Evolutionary conservation across 2,113 vertebrate species (phyloP), one percentile per base, ranked within the genome.

Genomic region (Dromas ardeola): DNA sequence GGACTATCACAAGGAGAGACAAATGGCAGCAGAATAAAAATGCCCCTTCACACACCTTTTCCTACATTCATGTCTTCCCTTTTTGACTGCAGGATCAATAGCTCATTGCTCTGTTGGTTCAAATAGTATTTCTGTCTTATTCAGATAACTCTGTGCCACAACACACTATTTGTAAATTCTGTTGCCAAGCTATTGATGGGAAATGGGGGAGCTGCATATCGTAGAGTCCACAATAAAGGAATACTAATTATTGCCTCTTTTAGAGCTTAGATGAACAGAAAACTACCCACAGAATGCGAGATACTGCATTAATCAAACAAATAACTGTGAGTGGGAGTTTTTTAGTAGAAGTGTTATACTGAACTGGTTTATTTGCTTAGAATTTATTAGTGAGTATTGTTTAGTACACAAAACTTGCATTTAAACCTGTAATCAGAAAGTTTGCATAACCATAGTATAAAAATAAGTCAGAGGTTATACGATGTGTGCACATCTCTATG

Each of bases 11-110:
- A 70, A 77, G 77, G 90, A 90, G 95, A 93, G 90, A 89, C 88
- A 97, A 96, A 96, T 73, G 86, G 66, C 36, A 76, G 88, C 80
- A 85, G 80, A 97, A 76, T 66, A 95, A 94, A 95, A 85, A 93
- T 43, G 84, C 73, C 58, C 78, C 43, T 94, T 97, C 88, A 43
- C 79, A 56, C 45, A 59, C 65, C 65, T 81, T 90, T n/a, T 87
- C 80, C 65, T 56, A 29, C 66, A 29, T 90, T 94, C 62, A 42
- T 19, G 49, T 74, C 55, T 78, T 95, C 45, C 16, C 26, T 90
- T 72, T 87, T 53, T 86, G 58, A 77, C 81, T 95, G 62, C 21
- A 66, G 91, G 61, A 97, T 97, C 97, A 94, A 93, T 95, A 95
- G 74, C 73, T 74, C 58, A n/a, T 85, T 91, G 90, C 91, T 95